Conservation (phyloP, 2,797 vertebrate species). For the Varecia variegata region DNA sequence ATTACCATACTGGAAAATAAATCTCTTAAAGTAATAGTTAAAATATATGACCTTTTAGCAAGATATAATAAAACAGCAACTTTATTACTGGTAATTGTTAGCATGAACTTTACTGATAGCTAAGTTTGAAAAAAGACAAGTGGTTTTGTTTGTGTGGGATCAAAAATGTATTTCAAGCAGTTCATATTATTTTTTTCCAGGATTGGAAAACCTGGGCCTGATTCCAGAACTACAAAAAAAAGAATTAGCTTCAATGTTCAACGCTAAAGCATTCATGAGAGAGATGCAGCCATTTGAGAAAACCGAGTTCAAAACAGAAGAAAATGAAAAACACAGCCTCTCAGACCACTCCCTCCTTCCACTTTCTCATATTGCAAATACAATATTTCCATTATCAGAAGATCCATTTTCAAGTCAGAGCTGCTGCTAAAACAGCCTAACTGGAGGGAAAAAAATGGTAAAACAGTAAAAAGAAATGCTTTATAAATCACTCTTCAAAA, state of each 20-base stretch:
- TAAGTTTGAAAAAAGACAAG: slow-evolving; percentile 21
- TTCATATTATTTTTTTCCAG: neutral
- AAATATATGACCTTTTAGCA: slow-evolving; percentile 10
- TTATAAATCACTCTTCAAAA: slow-evolving; percentile 69
- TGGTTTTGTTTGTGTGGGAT: slow-evolving; percentile 56
- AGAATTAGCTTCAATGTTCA: slow-evolving; percentile 42
- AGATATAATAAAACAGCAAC: neutral
- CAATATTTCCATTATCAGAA: slow-evolving; percentile 65
- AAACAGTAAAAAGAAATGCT: slow-evolving; percentile 46
- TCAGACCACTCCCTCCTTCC: slow-evolving; percentile 20
- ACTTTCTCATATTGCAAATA: slow-evolving; percentile 60
- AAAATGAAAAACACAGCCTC: slow-evolving; percentile 65
- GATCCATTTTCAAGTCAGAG: slow-evolving; percentile 59
- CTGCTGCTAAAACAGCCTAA: slow-evolving; percentile 6
- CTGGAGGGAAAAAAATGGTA: neutral
- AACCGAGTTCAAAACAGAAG: slow-evolving; percentile 60
- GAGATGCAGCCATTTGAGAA: slow-evolving; percentile 54
- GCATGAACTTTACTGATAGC: neutral
- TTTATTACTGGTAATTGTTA: neutral
- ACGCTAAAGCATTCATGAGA: slow-evolving; percentile 50
- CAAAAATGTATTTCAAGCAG: slow-evolving; percentile 61
- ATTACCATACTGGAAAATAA: neutral
- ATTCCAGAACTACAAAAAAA: slow-evolving; percentile 42
- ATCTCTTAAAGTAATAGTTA: neutral
- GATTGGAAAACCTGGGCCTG: slow-evolving; percentile 26